phyloP scores from a whole-genome alignment of 2,888 invertebrate genomes.

The Chrysina gloriosa region DNA sequence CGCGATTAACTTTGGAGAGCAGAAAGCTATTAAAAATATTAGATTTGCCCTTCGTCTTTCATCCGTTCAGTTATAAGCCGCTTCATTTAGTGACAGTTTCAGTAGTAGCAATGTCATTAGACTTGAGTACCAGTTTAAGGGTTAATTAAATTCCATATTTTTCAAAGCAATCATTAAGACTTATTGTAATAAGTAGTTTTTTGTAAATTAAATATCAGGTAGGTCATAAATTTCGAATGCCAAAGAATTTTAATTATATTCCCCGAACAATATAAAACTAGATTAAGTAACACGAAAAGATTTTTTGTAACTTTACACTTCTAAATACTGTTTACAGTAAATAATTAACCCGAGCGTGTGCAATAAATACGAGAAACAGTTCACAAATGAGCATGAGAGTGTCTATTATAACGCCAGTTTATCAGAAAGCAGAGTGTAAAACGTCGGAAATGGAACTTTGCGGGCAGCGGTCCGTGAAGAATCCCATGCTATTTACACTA shows the following conservation, averaged over 20 bases:
- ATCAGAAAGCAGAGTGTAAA: constrained; percentile 52
- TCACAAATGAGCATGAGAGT: constrained; percentile 59
- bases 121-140: background rate
- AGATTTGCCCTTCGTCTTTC: background rate
- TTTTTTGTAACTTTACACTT: constrained; percentile 14
- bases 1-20: no score
- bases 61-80: background rate
- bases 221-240: constrained; percentile 8
- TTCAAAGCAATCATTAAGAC: background rate
- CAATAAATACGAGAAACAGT: constrained; percentile 48
- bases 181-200: constrained; percentile 13
- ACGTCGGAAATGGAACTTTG: constrained; percentile 61
- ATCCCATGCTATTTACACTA: constrained; percentile 62
- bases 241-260: constrained; percentile 29
- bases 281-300: constrained; percentile 34
- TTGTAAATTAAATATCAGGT: constrained; percentile 15
- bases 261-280: constrained; percentile 4
- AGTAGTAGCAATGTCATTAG: background rate
- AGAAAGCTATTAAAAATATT: no score
- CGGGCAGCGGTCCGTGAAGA: constrained; percentile 61
- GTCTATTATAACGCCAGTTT: constrained; percentile 58
- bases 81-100: background rate
- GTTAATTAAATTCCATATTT: constrained; percentile 21
- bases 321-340: constrained; percentile 41
- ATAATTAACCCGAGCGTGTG: constrained; percentile 49